A percentile compares a stretch with the other conserved stretches of the same genome.
phyloP scores from a whole-genome alignment of 2,113 vertebrate species.

The Vireo altiloquus region DNA sequence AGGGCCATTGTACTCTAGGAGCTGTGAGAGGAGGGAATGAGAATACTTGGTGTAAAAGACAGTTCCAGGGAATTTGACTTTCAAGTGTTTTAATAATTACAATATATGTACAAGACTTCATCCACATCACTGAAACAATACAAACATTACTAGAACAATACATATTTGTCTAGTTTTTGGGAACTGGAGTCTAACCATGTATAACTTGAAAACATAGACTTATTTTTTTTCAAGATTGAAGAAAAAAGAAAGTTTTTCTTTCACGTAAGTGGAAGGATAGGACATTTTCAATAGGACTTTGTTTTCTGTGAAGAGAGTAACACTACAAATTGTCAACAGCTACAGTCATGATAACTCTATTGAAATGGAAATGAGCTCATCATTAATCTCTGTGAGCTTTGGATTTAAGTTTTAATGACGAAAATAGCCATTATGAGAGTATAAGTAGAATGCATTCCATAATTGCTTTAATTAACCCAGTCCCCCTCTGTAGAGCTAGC shows the following conservation, averaged over 20 bases:
- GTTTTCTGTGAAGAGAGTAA: neutral
- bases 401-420: neutral
- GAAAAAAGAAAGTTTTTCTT: neutral
- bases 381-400: neutral
- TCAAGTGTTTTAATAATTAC: neutral
- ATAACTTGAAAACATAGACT: neutral
- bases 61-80: neutral
- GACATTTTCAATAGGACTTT: neutral
- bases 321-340: neutral
- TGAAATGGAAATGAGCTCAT: conserved; percentile 5
- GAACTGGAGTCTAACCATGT: neutral
- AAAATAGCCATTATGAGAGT: neutral
- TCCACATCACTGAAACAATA: neutral
- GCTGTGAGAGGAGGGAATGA: neutral
- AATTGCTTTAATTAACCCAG: neutral
- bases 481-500: neutral
- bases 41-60: neutral
- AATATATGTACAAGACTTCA: neutral
- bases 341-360: neutral
- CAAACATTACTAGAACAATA: neutral
- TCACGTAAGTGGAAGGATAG: neutral
- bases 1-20: neutral
- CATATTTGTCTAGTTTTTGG: neutral
- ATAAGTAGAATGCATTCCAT: neutral
- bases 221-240: neutral